Percentiles rank a stretch among this genome's conserved stretches.
phyloP scores from a whole-genome alignment of 2,797 vertebrate species.

The Helostoma temminkii region DNA sequence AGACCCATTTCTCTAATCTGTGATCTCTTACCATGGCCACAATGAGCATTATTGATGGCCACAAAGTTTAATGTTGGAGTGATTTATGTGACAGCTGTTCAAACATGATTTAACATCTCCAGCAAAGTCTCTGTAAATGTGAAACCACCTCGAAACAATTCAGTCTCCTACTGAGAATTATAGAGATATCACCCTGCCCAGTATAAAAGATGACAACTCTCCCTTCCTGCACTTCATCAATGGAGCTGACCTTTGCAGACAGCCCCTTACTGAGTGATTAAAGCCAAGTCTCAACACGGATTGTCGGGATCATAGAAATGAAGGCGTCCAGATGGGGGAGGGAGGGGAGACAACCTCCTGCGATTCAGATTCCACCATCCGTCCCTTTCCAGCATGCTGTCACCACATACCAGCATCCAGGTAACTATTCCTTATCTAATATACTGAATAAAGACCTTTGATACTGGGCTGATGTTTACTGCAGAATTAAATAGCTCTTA shows the following conservation, averaged over 20 bases:
- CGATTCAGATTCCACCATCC: conserved; percentile 43
- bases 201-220: conserved; percentile 81
- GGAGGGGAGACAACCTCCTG: conserved; percentile 55
- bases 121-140: neutral
- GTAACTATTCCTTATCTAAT: conserved; percentile 40
- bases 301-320: conserved; percentile 55
- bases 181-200: conserved; percentile 72
- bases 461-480: conserved; percentile 8
- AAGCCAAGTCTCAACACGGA: conserved; percentile 73
- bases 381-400: conserved; percentile 22
- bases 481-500: no score
- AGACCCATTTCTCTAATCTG: no score
- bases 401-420: conserved; percentile 15
- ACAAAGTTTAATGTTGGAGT: conserved; percentile 19
- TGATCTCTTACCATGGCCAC: neutral
- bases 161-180: conserved; percentile 67
- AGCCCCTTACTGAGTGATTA: conserved; percentile 84
- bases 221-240: conserved; percentile 79
- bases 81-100: conserved; percentile 47
- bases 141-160: conserved; percentile 43
- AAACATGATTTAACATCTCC: conserved; percentile 54
- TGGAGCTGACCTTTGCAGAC: conserved; percentile 83
- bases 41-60: neutral
- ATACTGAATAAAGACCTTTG: conserved; percentile 18
- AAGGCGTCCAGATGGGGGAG: conserved; percentile 72